phyloP scores from a whole-genome alignment of 1,140 invertebrate species.

The Ceratina japonica region DNA sequence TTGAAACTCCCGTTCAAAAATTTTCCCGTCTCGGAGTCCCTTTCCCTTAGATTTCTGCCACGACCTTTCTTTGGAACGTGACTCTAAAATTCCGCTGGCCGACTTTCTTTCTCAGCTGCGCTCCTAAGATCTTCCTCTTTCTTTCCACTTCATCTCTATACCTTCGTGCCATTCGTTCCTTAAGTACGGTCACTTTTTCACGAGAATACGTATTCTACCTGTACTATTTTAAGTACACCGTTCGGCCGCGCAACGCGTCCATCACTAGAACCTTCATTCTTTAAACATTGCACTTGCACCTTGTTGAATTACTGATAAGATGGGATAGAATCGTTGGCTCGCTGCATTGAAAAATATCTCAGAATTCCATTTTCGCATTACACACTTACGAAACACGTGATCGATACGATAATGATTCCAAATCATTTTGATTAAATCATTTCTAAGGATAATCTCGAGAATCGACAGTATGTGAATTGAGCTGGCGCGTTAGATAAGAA shows the following conservation, averaged over 20 bases:
- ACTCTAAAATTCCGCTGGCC: background rate
- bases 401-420: too few species aligned
- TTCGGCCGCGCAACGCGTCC: background rate
- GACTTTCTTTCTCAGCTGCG: background rate
- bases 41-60: too few species aligned
- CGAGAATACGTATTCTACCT: background rate
- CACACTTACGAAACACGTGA: too few species aligned
- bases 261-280: background rate
- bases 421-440: background rate
- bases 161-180: background rate
- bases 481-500: conserved; percentile 44
- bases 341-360: background rate
- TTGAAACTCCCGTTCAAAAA: background rate
- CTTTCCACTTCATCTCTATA: background rate
- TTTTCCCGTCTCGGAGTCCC: background rate
- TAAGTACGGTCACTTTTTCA: conserved; percentile 5
- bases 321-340: too few species aligned
- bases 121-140: background rate
- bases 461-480: conserved; percentile 33
- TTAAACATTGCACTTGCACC: background rate
- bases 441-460: conserved; percentile 1
- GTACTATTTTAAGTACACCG: background rate
- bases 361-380: background rate
- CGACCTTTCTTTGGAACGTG: background rate
- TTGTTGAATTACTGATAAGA: background rate